Evolutionary conservation across 2,797 vertebrate species (phyloP), one percentile per base, ranked within the genome.

Genomic region (Hylomyscus alleni): DNA sequence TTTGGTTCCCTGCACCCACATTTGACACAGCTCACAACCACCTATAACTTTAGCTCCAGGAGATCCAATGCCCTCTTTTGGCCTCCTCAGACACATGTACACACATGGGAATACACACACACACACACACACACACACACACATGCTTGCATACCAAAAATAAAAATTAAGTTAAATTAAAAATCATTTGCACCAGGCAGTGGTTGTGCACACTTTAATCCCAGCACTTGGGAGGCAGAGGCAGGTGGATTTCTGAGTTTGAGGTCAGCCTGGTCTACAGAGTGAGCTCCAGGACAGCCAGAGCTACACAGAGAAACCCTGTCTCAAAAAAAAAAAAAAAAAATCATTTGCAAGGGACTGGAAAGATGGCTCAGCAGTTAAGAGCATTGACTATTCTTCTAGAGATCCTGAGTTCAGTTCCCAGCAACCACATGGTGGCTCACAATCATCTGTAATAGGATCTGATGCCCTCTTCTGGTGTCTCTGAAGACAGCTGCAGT

Each of bases 81-180:
- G 60, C 40, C 9, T 65, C 58, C 17, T 44, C 17, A 44, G 81
- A 40, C 26, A 83, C 26, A 4, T 84, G 15, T 40, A 84, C 15
- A 47, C 15, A 65, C 58, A 19, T 62, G 81, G 26, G 37, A 44
- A 62, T 2, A 83, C 26, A 83, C 1, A 40, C n/a, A 37, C 54
- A 17, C 8, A 22, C 3, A 20, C 9, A n/a, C n/a, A 20, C n/a
- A 37, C 1, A 9, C n/a, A 24, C 19, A 40, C 19, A 0, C 29
- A 29, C 60, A 62, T 58, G 56, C 20, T 6, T 2, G 24, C 31
- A 69, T 14, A 34, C 31, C 69, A 26, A 75, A 75, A 44, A 75
- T 75, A 75, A 75, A 75, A 44, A 40, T 22, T 73, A 22, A 75
- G 22, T 44, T 44, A 75, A 75, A 44, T 75, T 44, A 75, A 3